Evolutionary conservation across 2,113 vertebrate species (phyloP).

Genomic region (Atractosteus spatula): DNA sequence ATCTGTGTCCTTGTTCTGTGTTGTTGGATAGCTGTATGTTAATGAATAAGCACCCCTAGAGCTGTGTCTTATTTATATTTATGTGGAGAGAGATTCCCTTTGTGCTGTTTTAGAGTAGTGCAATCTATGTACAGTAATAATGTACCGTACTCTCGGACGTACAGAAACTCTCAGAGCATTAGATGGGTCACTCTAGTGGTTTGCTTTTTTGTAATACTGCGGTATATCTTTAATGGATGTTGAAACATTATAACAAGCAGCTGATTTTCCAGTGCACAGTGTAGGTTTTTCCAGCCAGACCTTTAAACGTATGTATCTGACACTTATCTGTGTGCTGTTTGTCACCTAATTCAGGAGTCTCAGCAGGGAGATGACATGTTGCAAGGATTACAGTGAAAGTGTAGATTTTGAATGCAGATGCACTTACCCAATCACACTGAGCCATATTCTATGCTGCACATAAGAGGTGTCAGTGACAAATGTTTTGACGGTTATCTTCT

Average conservation of each 20-base stretch:
- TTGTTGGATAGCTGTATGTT: too few relatives aligned
- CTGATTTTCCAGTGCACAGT: slow-evolving; percentile 39
- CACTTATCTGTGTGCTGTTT: slow-evolving; percentile 19
- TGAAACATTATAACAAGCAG: slow-evolving; percentile 39
- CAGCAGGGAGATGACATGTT: slow-evolving; percentile 45
- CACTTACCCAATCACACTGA: slow-evolving; percentile 43
- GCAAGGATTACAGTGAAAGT: slow-evolving; percentile 50
- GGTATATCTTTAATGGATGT: slow-evolving; percentile 16
- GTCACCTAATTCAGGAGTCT: slow-evolving; percentile 46
- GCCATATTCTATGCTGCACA: slow-evolving; percentile 43
- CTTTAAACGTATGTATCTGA: slow-evolving; percentile 59
- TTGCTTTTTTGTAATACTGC: slow-evolving; percentile 40
- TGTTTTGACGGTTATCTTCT: slow-evolving; percentile 54
- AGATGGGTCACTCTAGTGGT: slow-evolving; percentile 42
- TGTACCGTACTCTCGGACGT: too few relatives aligned
- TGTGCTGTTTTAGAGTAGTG: too few relatives aligned
- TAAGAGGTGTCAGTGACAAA: slow-evolving; percentile 43
- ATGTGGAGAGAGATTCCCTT: too few relatives aligned
- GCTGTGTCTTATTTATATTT: too few relatives aligned
- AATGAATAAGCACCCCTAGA: too few relatives aligned
- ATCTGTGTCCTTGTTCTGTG: too few relatives aligned
- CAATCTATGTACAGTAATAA: too few relatives aligned
- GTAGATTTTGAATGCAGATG: slow-evolving; percentile 44
- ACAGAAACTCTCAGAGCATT: too few relatives aligned
- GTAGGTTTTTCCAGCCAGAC: slow-evolving; percentile 33